Evolutionary conservation across 2,888 invertebrate genomes (phyloP).

Genomic region (Brachyopa scutellaris): DNA sequence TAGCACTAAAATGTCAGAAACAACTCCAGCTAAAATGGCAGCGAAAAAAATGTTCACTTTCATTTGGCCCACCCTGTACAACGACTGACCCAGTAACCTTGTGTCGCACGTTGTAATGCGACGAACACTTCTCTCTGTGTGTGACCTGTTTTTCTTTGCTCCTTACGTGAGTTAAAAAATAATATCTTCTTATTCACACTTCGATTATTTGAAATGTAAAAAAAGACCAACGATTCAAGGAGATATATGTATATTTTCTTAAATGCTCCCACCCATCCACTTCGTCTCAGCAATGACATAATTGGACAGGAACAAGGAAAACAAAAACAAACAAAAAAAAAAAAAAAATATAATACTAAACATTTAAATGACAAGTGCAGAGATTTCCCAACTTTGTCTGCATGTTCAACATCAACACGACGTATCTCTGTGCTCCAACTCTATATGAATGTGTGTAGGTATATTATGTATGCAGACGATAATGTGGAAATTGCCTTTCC

Average conservation of each 20-base stretch:
- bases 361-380: constrained; percentile 45
- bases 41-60: too few relatives aligned
- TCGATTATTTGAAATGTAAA: constrained; percentile 13
- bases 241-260: neutral
- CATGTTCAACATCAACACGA: constrained; percentile 33
- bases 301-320: neutral
- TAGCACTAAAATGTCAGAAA: too few relatives aligned
- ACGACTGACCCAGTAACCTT: too few relatives aligned
- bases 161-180: neutral
- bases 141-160: too few relatives aligned
- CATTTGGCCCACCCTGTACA: too few relatives aligned
- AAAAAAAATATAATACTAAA: neutral
- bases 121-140: too few relatives aligned
- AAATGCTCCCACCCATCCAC: neutral
- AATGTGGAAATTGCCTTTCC: constrained; percentile 23
- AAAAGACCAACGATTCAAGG: constrained; percentile 13
- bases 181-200: neutral
- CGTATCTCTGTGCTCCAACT: neutral
- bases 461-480: constrained; percentile 1
- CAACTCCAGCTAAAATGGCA: too few relatives aligned
- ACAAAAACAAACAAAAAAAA: neutral
- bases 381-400: constrained; percentile 37
- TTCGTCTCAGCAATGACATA: neutral
- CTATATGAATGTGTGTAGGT: neutral
- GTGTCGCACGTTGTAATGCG: too few relatives aligned